Evolutionary conservation across 2,888 invertebrate genomes (phyloP).

Genomic region (Unio pictorum): DNA sequence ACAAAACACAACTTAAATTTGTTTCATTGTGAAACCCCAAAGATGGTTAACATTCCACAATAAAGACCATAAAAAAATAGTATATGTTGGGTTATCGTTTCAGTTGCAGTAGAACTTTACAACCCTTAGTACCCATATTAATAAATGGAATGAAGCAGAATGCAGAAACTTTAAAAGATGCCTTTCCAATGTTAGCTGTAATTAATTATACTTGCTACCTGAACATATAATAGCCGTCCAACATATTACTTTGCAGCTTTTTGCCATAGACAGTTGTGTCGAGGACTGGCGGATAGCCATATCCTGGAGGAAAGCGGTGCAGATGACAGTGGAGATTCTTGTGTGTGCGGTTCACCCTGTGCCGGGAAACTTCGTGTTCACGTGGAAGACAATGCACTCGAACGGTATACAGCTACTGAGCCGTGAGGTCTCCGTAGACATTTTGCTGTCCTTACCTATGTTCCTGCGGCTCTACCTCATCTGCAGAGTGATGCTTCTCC

Average conservation of each 20-base stretch:
- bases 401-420: constrained; percentile 45
- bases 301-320: constrained; percentile 94
- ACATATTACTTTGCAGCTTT: constrained; percentile 82
- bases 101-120: no score
- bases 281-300: constrained; percentile 99
- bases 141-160: no score
- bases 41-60: no score
- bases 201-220: no score
- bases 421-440: constrained; percentile 77
- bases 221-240: no score
- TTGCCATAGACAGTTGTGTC: constrained; percentile 99
- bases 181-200: no score
- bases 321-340: constrained; percentile 76
- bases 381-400: constrained; percentile 84
- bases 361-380: constrained; percentile 95
- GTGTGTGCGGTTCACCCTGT: constrained; percentile 99
- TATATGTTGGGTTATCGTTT: no score
- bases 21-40: no score
- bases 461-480: constrained; percentile 99
- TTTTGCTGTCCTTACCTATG: constrained; percentile 98
- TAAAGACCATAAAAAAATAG: no score
- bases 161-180: no score
- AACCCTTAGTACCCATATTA: no score
- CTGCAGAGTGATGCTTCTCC: constrained; percentile 98
- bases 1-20: no score